Evolutionary conservation across 1,140 invertebrate species (phyloP), one percentile per base, ranked within the genome.

Genomic region (Neuroterus valhalla): DNA sequence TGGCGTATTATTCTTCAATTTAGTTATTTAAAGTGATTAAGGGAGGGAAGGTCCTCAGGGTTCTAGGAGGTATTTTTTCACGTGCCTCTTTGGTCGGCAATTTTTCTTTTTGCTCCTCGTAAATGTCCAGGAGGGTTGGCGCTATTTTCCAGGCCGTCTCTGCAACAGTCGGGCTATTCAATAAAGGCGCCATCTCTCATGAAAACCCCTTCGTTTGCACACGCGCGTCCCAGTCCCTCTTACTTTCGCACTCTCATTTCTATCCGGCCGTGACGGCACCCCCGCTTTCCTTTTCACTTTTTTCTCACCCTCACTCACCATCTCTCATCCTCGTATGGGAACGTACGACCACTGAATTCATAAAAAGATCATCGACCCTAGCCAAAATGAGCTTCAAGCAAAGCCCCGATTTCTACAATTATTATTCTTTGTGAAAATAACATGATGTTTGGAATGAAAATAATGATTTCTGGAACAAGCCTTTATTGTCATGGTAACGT

Each of bases 141-240:
- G 78, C 79, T 82, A 83, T 82, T 84, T 81, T 79, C 70, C 78
- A 78, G 78, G 79, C 76, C 79, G 77, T 81, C 78, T 78, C 78
- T 78, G 77, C 70, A 81, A 76, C 81, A 80, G 79, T 84, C 78
- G 71, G 73, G 79, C 81, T 72, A 81, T 80, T 82, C 82, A 82
- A 84, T 83, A 84, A 86, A 84, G 77, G 77, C 83, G 76, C 80
- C 81, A 84, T 83, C 79, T 78, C 78, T 82, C 81, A 85, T 70
- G 71, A 73, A 81, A 81, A 81, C 77, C 77, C 79, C 76, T 80
- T 79, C 70, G 71, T 76, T 79, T 70, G 79, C 77, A 78, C 79
- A 78, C 78, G 74, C 76, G 72, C 75, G 70, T 67, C 75, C 71
- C 62, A 71, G 70, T 74, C 75, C 75, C 67, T 62, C 46, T 71